These are phyloP conservation scores for Agrotis ipsilon DNA, from an alignment of 2,888 invertebrate genomes.

Conservation along the genomic window DNA sequence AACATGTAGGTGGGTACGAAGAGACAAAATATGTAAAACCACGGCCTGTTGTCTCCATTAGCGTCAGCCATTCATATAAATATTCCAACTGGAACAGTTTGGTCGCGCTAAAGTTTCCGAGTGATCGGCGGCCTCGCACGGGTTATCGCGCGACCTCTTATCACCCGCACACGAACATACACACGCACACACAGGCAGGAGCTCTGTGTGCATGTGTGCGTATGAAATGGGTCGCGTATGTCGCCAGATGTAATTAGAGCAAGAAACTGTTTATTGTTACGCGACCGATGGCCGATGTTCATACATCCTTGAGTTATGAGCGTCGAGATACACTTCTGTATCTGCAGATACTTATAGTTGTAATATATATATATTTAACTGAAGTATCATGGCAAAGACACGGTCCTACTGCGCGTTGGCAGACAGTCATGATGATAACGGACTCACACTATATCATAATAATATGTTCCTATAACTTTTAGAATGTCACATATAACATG, in stretches of 20 bases:
- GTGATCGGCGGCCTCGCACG: conserved; percentile 64
- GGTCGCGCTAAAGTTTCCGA: conserved; percentile 38
- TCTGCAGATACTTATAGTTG: background rate
- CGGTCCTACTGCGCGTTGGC: too few species aligned
- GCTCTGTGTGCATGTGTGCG: conserved; percentile 41
- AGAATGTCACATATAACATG: too few species aligned
- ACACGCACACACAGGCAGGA: background rate
- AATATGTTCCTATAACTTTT: too few species aligned
- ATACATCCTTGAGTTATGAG: conserved; percentile 39
- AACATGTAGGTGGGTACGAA: background rate
- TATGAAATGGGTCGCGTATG: conserved; percentile 76
- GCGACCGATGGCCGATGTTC: conserved; percentile 56
- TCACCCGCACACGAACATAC: conserved; percentile 70
- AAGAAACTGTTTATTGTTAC: conserved; percentile 75
- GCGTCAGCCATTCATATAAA: background rate
- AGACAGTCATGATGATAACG: too few species aligned
- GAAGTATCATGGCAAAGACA: background rate
- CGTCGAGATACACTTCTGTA: conserved; percentile 14
- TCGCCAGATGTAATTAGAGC: conserved; percentile 78
- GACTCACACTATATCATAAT: too few species aligned
- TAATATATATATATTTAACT: conserved; percentile 17
- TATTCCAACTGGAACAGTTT: conserved; percentile 31
- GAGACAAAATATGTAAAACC: background rate
- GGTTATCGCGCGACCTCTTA: conserved; percentile 83
- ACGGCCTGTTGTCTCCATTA: background rate